These are phyloP conservation scores for Takifugu bimaculatus DNA, from an alignment of 2,113 vertebrate genomes.

Conservation along the genomic window DNA sequence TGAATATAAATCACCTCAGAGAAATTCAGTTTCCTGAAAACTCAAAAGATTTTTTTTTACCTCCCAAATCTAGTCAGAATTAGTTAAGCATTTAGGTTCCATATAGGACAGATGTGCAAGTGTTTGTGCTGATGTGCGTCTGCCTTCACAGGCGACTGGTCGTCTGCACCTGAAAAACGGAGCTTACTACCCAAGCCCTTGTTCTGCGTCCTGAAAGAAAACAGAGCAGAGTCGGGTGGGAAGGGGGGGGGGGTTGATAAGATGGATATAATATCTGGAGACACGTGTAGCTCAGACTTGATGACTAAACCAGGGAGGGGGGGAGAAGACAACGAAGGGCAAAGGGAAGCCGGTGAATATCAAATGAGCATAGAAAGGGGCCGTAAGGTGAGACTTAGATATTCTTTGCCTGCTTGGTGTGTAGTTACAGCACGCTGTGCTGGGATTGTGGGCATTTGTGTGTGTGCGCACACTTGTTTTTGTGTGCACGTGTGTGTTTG, in stretches of 20 bases:
- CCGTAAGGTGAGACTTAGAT: conserved; percentile 50
- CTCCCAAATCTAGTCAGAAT: not conserved
- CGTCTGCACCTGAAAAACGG: conserved; percentile 41
- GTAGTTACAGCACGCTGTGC: not conserved
- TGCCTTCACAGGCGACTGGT: conserved; percentile 24
- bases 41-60: not conserved
- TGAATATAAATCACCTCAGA: not conserved
- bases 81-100: conserved; percentile 4
- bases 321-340: conserved; percentile 24
- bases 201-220: conserved; percentile 22
- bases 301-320: conserved; percentile 43
- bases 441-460: not conserved
- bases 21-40: not conserved
- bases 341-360: conserved; percentile 60
- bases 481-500: conserved; percentile 2
- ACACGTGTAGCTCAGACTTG: conserved; percentile 62
- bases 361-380: conserved; percentile 62
- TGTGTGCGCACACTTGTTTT: conserved; percentile 10
- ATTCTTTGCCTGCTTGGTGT: conserved; percentile 41
- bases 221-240: conserved; percentile 44
- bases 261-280: conserved; percentile 51
- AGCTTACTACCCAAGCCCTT: conserved; percentile 22
- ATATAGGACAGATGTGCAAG: not conserved
- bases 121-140: no score
- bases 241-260: conserved; percentile 32